These are phyloP conservation scores for Chrysochloris asiatica DNA, from an alignment of 2,113 vertebrate species.

Conservation along the genomic window DNA sequence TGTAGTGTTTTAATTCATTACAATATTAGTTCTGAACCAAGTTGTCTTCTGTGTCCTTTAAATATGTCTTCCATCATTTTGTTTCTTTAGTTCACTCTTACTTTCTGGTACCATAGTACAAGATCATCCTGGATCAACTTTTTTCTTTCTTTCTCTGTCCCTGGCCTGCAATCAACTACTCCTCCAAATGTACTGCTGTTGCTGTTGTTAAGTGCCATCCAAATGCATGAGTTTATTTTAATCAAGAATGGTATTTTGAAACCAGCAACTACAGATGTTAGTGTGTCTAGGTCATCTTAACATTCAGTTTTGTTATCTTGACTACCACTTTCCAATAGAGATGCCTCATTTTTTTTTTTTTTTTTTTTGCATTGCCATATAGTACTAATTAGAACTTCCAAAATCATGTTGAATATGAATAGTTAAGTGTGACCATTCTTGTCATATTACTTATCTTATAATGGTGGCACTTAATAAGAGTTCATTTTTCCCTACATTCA, in stretches of 20 bases:
- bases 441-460: neutral
- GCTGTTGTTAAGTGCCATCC: too few species aligned
- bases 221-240: neutral
- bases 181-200: too few species aligned
- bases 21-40: neutral
- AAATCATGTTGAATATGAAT: neutral
- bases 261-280: neutral
- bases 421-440: neutral
- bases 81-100: neutral
- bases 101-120: neutral
- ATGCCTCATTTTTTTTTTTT: neutral
- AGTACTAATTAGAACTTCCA: neutral
- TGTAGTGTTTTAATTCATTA: neutral
- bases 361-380: neutral
- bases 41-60: neutral
- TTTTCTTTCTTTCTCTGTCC: neutral
- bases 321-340: neutral
- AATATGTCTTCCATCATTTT: too few species aligned
- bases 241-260: neutral
- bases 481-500: rapidly evolving
- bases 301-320: too few species aligned
- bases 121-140: too few species aligned
- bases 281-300: too few species aligned
- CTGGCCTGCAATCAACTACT: neutral
- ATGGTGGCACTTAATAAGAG: neutral